A percentile compares a stretch with the other conserved stretches of the same genome.
phyloP scores from a whole-genome alignment of 2,113 vertebrate genomes.

The Bos javanicus region DNA sequence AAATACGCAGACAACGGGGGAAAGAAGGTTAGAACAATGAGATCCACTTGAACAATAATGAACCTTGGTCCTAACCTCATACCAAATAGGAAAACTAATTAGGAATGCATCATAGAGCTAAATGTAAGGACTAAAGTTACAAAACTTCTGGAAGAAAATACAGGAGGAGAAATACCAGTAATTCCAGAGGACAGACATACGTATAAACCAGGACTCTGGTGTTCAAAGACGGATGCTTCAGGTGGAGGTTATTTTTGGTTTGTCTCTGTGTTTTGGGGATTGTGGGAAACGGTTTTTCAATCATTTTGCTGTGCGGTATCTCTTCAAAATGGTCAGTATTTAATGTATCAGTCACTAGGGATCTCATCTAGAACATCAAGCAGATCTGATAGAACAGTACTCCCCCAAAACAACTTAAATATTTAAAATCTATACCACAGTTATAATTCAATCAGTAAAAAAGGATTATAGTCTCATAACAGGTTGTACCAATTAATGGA shows the following conservation, averaged over 20 bases:
- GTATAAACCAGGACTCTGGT: background rate
- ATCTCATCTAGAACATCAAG: background rate
- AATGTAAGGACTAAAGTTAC: background rate
- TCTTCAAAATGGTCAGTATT: background rate
- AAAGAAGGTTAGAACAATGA: background rate
- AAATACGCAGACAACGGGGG: background rate
- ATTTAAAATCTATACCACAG: background rate
- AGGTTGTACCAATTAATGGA: background rate
- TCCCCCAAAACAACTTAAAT: background rate
- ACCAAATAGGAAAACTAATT: background rate
- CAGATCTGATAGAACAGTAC: background rate
- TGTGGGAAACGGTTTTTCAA: background rate
- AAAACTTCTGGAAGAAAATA: background rate
- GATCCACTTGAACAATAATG: background rate
- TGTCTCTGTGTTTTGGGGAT: background rate
- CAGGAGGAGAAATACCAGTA: background rate
- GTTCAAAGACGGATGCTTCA: rapidly evolving
- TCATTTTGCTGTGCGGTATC: background rate
- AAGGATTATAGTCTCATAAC: background rate
- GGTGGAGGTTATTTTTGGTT: background rate
- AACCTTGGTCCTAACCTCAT: background rate
- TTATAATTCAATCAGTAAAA: background rate
- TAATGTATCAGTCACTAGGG: background rate
- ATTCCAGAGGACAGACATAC: background rate
- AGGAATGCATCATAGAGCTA: background rate